phyloP scores from a whole-genome alignment of 2,113 vertebrate species.

The Lepisosteus oculatus region DNA sequence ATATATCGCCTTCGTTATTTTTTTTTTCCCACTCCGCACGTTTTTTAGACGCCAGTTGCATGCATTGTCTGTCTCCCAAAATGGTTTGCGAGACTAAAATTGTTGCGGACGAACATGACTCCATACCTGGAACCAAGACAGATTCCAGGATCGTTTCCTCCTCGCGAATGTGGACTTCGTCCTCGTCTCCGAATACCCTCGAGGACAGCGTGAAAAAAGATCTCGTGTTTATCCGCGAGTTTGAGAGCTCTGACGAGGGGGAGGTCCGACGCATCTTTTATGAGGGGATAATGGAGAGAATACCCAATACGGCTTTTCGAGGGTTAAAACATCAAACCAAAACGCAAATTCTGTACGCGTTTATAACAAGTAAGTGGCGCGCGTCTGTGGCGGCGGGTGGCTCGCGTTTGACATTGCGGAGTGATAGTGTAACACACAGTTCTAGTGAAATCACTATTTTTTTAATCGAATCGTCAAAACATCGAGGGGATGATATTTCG shows the following conservation, averaged over 20 bases:
- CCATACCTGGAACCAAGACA: constrained; percentile 83
- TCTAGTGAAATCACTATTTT: no score
- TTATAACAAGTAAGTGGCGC: constrained; percentile 80
- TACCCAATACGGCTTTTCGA: constrained; percentile 90
- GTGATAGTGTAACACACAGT: no score
- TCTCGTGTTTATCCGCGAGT: constrained; percentile 83
- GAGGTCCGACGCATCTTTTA: constrained; percentile 89
- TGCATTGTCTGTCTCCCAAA: constrained; percentile 92
- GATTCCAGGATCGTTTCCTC: constrained; percentile 76
- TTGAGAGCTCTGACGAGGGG: constrained; percentile 78
- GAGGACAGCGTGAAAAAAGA: constrained; percentile 65
- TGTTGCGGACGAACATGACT: constrained; percentile 87
- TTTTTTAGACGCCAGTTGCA: constrained; percentile 80
- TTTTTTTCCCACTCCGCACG: constrained; percentile 35
- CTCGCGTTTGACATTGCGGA: neutral
- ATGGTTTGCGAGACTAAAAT: constrained; percentile 99
- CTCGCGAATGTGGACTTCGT: constrained; percentile 77
- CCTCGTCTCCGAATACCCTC: constrained; percentile 47
- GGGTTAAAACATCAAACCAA: constrained; percentile 82
- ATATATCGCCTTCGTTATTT: constrained; percentile 30
- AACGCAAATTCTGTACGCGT: constrained; percentile 80
- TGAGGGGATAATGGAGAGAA: constrained; percentile 92
- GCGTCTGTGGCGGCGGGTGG: neutral
- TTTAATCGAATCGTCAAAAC: no score
- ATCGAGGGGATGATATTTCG: no score